phyloP scores from a whole-genome alignment of 64 coral and sea anemone genomes.

The Platygyra sinensis region DNA sequence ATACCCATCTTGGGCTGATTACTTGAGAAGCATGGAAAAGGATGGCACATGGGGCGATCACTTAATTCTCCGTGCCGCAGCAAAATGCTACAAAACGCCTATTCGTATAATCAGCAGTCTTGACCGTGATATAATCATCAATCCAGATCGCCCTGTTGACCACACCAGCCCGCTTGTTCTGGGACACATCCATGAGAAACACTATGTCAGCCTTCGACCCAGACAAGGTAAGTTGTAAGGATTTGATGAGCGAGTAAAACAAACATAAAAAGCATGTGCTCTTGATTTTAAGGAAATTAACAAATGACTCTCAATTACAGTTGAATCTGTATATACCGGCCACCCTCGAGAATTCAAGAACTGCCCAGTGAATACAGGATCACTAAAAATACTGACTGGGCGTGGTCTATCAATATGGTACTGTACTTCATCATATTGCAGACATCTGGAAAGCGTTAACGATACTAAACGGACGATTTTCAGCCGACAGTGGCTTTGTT shows the following conservation, averaged over 20 bases:
- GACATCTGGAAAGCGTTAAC: background rate
- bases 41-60: background rate
- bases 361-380: too few species aligned
- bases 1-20: background rate
- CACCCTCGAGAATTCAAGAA: too few species aligned
- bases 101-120: background rate
- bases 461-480: background rate
- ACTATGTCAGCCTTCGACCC: background rate
- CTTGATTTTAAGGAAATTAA: too few species aligned
- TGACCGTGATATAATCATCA: background rate
- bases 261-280: too few species aligned
- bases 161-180: background rate
- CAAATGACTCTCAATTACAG: too few species aligned
- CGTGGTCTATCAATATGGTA: background rate
- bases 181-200: background rate
- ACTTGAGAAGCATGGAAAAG: background rate
- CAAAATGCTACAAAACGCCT: background rate
- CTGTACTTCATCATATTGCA: background rate
- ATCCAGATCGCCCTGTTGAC: background rate
- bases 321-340: too few species aligned
- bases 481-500: background rate
- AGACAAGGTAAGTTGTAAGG: background rate
- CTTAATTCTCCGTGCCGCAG: background rate
- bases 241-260: background rate
- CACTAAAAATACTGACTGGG: too few species aligned